Percentiles rank a stretch among this genome's conserved stretches.
phyloP scores from a whole-genome alignment of 2,888 invertebrate species.

The Esperia sulphurella region DNA sequence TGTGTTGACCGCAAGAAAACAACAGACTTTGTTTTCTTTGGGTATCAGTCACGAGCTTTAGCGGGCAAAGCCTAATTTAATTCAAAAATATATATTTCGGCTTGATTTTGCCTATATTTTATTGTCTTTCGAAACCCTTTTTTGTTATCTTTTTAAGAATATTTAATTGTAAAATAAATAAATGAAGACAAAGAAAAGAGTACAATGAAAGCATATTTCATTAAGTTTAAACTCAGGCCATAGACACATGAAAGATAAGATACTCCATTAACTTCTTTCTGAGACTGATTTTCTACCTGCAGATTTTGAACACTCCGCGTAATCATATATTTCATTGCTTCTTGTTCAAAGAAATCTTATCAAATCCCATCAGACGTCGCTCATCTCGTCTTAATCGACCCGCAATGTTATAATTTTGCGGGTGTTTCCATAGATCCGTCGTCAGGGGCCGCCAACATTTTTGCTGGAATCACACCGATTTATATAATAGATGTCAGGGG shows the following conservation, averaged over 20 bases:
- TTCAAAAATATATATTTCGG: too few relatives aligned
- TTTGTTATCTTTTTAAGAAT: too few relatives aligned
- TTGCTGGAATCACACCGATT: constrained; percentile 39
- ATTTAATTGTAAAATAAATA: too few relatives aligned
- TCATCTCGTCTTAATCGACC: not conserved
- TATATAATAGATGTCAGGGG: constrained; percentile 52
- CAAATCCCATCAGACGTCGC: not conserved
- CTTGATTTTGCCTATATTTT: too few relatives aligned
- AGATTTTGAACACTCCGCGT: not conserved
- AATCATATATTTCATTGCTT: too few relatives aligned
- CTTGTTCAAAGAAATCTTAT: too few relatives aligned
- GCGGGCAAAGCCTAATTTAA: constrained; percentile 12
- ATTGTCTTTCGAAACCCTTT: too few relatives aligned
- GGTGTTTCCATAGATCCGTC: constrained; percentile 35
- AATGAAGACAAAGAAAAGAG: too few relatives aligned
- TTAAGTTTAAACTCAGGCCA: too few relatives aligned
- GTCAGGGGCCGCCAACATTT: constrained; percentile 38
- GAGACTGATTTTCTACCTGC: not conserved
- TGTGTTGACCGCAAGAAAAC: constrained; percentile 35
- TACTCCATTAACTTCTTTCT: too few relatives aligned
- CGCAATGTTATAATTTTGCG: constrained; percentile 7
- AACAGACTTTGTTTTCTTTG: constrained; percentile 16
- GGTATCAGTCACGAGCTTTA: constrained; percentile 20
- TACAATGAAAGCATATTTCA: too few relatives aligned
- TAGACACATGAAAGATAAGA: too few relatives aligned